These are phyloP conservation scores for Loriculus beryllinus DNA, from an alignment of 2,797 vertebrate species.

Conservation along the genomic window DNA sequence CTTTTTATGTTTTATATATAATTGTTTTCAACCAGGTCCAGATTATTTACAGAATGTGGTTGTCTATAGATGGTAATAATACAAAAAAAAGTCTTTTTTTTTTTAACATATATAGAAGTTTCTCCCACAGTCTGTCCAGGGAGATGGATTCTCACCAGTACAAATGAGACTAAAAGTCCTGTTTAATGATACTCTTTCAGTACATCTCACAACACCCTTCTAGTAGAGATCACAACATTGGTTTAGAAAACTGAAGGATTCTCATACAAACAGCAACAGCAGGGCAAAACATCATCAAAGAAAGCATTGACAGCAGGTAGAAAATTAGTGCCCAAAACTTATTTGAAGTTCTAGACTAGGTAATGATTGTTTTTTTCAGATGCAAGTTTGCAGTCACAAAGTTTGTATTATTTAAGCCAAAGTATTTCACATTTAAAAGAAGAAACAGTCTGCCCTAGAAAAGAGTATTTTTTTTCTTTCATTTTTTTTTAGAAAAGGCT, in stretches of 20 bases:
- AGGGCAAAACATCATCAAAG: background rate
- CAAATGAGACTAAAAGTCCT: background rate
- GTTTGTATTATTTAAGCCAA: background rate
- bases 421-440: background rate
- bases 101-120: background rate
- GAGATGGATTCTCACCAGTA: background rate
- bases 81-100: background rate
- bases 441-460: background rate
- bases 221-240: background rate
- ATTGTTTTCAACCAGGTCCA: background rate
- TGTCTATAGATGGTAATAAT: background rate
- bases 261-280: background rate
- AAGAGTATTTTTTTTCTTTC: background rate
- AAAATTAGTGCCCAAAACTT: background rate
- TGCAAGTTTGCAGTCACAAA: fast-evolving
- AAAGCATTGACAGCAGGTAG: background rate
- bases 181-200: background rate
- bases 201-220: background rate
- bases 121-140: background rate
- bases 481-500: background rate
- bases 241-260: background rate
- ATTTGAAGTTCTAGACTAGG: background rate
- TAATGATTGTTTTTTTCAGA: background rate
- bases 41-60: background rate
- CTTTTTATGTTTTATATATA: background rate